phyloP scores from a whole-genome alignment of 2,888 invertebrate species.

The Caenorhabditis angaria region DNA sequence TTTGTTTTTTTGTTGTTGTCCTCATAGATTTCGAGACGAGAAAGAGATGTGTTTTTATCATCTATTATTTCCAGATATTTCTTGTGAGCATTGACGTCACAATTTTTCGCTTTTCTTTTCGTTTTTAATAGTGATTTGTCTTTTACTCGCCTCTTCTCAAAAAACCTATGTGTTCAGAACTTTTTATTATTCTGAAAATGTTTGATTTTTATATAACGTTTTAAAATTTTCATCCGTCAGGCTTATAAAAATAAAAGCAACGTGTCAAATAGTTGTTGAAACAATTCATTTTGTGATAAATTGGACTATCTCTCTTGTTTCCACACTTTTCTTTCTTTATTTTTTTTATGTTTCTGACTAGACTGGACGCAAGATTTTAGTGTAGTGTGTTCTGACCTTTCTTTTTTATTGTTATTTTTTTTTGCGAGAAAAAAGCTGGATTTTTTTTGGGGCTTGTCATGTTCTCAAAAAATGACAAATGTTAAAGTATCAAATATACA shows the following conservation, averaged over 20 bases:
- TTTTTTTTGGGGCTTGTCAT: too few relatives aligned
- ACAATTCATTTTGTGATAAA: constrained; percentile 7
- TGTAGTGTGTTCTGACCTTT: too few relatives aligned
- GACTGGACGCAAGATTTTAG: too few relatives aligned
- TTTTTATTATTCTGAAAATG: too few relatives aligned
- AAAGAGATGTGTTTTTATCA: neutral
- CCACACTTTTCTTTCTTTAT: neutral
- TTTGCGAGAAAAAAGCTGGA: too few relatives aligned
- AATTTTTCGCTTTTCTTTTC: too few relatives aligned
- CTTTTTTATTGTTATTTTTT: neutral
- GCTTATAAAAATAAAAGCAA: neutral
- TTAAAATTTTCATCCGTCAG: too few relatives aligned
- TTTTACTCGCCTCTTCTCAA: constrained; percentile 3
- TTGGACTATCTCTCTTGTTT: constrained; percentile 5
- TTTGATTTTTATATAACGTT: too few relatives aligned
- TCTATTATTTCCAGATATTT: constrained; percentile 1
- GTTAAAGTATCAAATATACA: too few relatives aligned
- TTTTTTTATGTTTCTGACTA: neutral
- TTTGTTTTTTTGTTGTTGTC: too few relatives aligned
- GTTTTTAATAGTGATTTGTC: constrained; percentile 1
- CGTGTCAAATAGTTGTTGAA: constrained; percentile 2
- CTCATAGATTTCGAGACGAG: neutral
- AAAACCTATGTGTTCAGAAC: neutral
- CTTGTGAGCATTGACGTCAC: constrained; percentile 3
- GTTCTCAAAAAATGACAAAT: too few relatives aligned